Evolutionary conservation across 2,888 invertebrate species (phyloP), one percentile per base, ranked within the genome.

Genomic region (Orchesellides sinensis): DNA sequence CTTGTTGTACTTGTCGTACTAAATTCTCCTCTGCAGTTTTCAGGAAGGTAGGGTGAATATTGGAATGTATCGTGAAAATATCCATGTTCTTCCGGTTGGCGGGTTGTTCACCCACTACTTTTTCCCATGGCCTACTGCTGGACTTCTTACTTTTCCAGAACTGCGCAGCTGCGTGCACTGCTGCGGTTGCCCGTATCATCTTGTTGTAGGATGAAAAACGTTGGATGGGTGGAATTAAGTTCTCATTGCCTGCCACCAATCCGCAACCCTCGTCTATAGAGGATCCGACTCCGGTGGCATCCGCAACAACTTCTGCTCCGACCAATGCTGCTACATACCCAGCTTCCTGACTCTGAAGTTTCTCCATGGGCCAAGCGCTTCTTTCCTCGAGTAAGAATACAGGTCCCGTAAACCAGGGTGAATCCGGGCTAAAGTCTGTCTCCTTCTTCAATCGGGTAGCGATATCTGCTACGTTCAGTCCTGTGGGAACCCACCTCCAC

Each of bases 401-500:
- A 21, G 56, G 56, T 23, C 75, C 75, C 12, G 4, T 12, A 25
- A 21, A 66, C 65, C 65, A 75, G 10, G 29, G 29, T 1, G 23
- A 35, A 5, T 23, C 35, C 1, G 32, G 49, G 1, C 1, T 2
- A n/a, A 63, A 23, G 1, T 12, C 6, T 12, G 29, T 40, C 1
- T 73, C 47, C 1, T 19, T 6, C 1, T 40, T 19, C 8, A 49
- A 25, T 17, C 66, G 14, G 1, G 77, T 77, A 10, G 68, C 77
- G 10, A 25, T 17, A n/a, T 77, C 68, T 0, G 77, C 77, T 0
- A 59, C 47, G 17, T 68, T 77, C n/a, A 25, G 0, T 1, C 0
- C 14, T 0, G 77, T 77, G 10, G 77, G 59, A 27, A 68, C 17
- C 77, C 77, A 77, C 5, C 35, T 32, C 68, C 68, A 77, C 10